These are phyloP conservation scores for Monomorium pharaonis DNA, from an alignment of 1,140 invertebrate genomes.

Conservation along the genomic window DNA sequence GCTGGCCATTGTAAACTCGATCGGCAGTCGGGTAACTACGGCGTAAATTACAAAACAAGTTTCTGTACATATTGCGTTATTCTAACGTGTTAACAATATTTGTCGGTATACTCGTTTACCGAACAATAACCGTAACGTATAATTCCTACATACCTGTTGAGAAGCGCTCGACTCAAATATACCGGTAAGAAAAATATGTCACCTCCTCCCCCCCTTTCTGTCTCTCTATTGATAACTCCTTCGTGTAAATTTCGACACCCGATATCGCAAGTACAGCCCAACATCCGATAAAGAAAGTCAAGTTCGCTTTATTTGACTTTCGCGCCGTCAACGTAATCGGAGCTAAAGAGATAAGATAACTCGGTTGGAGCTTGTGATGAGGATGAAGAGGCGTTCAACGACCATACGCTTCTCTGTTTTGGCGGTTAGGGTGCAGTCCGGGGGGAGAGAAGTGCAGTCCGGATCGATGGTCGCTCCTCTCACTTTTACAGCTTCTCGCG, in stretches of 20 bases:
- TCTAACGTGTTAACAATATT: constrained; percentile 12
- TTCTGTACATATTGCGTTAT: not conserved
- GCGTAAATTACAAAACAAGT: constrained; percentile 32
- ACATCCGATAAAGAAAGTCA: not conserved
- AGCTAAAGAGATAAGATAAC: constrained; percentile 27
- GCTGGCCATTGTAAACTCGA: constrained; percentile 30
- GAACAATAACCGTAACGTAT: not conserved
- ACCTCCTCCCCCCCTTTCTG: too few relatives aligned
- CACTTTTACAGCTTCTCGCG: constrained; percentile 71
- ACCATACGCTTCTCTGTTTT: constrained; percentile 67
- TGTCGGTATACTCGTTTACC: not conserved
- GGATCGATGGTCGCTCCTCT: constrained; percentile 71
- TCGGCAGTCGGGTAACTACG: constrained; percentile 28
- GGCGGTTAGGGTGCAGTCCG: constrained; percentile 52
- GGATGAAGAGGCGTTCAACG: constrained; percentile 61
- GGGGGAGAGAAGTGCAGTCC: constrained; percentile 49
- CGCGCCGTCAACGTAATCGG: not conserved
- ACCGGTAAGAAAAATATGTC: not conserved
- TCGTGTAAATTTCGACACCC: not conserved
- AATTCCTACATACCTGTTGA: too few relatives aligned
- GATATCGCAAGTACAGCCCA: too few relatives aligned
- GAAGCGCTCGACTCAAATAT: not conserved
- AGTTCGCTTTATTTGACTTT: not conserved
- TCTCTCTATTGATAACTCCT: not conserved
- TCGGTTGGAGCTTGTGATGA: constrained; percentile 11